These are phyloP conservation scores for Semibalanus balanoides DNA, from an alignment of 1,140 invertebrate species.

Conservation along the genomic window DNA sequence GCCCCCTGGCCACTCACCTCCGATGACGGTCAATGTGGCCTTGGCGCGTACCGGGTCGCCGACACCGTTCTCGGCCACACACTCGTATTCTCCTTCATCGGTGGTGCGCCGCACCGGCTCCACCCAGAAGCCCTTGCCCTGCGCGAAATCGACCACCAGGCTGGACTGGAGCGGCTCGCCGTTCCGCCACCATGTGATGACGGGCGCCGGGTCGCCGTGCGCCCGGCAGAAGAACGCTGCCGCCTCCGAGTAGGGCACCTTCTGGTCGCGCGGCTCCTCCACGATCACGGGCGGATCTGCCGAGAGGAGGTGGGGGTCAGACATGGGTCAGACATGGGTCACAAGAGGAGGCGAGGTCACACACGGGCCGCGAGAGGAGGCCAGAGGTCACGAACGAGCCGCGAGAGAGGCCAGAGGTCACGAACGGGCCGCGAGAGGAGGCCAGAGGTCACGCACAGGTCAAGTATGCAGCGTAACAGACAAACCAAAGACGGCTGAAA, in stretches of 20 bases:
- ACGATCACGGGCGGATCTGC: conserved; percentile 81
- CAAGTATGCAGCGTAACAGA: too few species aligned
- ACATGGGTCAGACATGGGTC: too few species aligned
- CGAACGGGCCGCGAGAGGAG: too few species aligned
- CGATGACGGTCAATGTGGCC: conserved; percentile 44
- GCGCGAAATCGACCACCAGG: not conserved
- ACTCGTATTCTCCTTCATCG: conserved; percentile 86
- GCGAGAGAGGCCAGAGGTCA: too few species aligned
- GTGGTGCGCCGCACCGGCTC: conserved; percentile 20
- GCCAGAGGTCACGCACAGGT: too few species aligned
- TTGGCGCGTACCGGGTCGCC: conserved; percentile 80
- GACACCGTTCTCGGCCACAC: conserved; percentile 89
- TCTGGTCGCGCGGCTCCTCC: conserved; percentile 64
- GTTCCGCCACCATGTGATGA: conserved; percentile 80
- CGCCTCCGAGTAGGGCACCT: conserved; percentile 69
- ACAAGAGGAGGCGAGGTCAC: too few species aligned
- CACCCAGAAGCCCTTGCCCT: conserved; percentile 8
- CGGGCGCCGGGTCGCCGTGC: conserved; percentile 70
- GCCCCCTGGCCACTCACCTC: conserved; percentile 32
- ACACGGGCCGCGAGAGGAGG: too few species aligned
- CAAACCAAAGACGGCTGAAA: too few species aligned
- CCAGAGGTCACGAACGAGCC: too few species aligned
- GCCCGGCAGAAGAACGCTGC: conserved; percentile 89
- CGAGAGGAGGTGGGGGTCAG: not conserved
- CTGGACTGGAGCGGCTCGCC: conserved; percentile 38